Base-by-base conservation (phyloP, 2,888 invertebrate species). In the Spisula solida region DNA sequence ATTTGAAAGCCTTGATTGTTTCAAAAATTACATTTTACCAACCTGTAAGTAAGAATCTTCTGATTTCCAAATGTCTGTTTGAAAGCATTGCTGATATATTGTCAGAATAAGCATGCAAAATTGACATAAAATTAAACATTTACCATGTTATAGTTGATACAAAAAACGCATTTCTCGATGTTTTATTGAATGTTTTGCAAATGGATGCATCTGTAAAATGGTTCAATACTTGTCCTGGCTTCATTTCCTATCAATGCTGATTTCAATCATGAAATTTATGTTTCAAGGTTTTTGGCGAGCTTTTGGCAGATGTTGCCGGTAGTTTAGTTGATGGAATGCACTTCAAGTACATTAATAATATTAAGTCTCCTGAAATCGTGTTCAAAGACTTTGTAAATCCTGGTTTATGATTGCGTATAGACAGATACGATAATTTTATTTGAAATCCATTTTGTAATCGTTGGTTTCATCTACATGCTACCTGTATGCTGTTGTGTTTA, bases 331-430 rank as follows among this genome's bases (percentile, higher is more conserved):
- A 25, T 25, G 10, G n/a, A 66, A 10, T 25, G 60, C 20, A 66
- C 8, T 25, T 66, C 0, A n/a, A n/a, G n/a, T n/a, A 25, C 60
- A 25, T 41, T 41, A 20, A 25, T 66, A n/a, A 66, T n/a, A n/a
- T n/a, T 66, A 10, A 25, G 25, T 66, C 60, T 66, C 25, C 60
- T 25, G 25, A 25, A 66, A 66, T 66, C 25, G 0, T 66, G 12
- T 25, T 66, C 25, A 66, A 66, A 66, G 60, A 66, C 60, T 66
- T 66, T 66, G 25, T 66, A 66, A 66, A 66, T 66, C 41, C 60
- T 25, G 60, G 10, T 12, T 66, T 66, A 66, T 66, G 25, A 66
- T 25, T 1, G 25, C 25, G n/a, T n/a, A 66, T 66, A 12, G 60
- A 66, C 25, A 25, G 60, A 25, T 66, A 6, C 25, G 10, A n/a